Evolutionary conservation across 2,888 invertebrate species (phyloP), one percentile per base, ranked within the genome.

Genomic region (Cantharis nigra): DNA sequence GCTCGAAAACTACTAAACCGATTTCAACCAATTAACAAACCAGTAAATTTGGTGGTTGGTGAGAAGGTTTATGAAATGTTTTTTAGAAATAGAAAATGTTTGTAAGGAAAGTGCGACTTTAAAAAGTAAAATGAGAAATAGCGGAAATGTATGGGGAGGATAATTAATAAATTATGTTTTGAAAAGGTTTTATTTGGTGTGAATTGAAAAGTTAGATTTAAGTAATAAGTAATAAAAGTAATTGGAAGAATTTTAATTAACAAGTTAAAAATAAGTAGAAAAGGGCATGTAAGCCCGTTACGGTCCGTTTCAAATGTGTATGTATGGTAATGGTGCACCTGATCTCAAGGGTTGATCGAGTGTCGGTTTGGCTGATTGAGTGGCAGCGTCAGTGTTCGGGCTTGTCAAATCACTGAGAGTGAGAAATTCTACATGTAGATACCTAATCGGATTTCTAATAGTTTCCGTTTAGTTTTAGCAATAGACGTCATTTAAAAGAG

Each of bases 361-460:
- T 82, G 82, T 82, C 81, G 82, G 82, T 82, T 80, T 80, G 76
- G 78, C 81, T 81, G 82, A 82, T 82, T 82, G 82, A 82, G 82
- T 82, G 79, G 81, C 79, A 78, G 76, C 80, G 82, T 82, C 81
- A 82, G 78, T 80, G 76, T 78, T 80, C 77, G 79, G 80, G 77
- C 80, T 82, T 82, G 82, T 82, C 82, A 81, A 79, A 82, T 82
- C 76, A 79, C 74, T 28, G 74, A 74, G 65, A 63, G 74, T 64
- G 65, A 75, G 71, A 20, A 75, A 70, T 75, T 71, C 65, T 71
- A 33, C 63, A 16, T 72, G 69, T 64, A 76, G 30, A 72, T 62
- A 63, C 69, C 18, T 72, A 20, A 63, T 33, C 69, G 63, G 30
- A 69, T 76, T 72, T 30, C 23, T 69, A 75, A 26, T 65, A 75